Evolutionary conservation across 2,797 vertebrate genomes (phyloP).

Genomic region (Menidia menidia): DNA sequence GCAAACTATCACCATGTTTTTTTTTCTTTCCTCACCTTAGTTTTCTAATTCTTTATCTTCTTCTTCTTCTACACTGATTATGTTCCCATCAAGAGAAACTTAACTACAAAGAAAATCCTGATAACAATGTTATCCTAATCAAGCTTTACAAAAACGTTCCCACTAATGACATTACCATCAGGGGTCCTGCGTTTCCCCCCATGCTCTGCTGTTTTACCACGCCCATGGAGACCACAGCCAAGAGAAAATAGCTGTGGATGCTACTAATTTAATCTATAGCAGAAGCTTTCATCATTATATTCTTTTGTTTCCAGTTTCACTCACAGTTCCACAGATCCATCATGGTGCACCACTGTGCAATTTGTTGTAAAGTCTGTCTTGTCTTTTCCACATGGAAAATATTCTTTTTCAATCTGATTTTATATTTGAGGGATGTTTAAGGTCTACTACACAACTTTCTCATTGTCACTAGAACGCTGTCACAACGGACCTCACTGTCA

Average conservation of each 20-base stretch:
- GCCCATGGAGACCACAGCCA: no score
- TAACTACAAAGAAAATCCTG: no score
- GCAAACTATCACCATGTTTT: not conserved
- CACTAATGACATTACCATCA: no score
- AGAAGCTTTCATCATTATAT: not conserved
- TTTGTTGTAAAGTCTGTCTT: not conserved
- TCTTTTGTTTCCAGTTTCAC: constrained; percentile 1
- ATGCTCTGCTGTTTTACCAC: not conserved
- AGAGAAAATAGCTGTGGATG: no score
- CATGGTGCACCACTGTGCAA: not conserved
- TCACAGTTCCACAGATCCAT: not conserved
- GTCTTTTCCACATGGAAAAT: not conserved
- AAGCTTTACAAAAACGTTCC: no score
- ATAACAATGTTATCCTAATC: no score
- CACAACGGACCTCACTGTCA: constrained; percentile 23
- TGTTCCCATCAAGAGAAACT: no score
- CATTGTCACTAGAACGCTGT: constrained; percentile 5
- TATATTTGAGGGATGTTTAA: constrained; percentile 10
- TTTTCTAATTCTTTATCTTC: not conserved
- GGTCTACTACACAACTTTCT: constrained; percentile 8
- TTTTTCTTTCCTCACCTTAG: no score
- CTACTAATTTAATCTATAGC: no score
- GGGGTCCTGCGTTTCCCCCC: not conserved
- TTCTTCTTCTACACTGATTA: not conserved
- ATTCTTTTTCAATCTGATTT: not conserved